Conservation (phyloP, 2,113 vertebrate genomes). For the Clupea harengus region DNA sequence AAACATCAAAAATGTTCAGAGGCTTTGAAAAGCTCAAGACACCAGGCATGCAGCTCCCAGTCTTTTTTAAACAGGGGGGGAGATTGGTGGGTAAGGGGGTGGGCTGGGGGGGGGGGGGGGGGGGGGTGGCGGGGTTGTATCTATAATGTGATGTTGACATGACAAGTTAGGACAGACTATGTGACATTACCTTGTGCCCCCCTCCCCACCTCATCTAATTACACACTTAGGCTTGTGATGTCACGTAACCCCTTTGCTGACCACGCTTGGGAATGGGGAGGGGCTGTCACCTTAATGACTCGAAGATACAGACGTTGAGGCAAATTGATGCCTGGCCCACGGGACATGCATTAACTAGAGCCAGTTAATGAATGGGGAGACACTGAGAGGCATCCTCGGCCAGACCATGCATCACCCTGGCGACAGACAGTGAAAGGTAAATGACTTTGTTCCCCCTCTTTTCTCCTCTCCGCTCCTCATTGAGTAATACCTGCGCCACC, state of each 20-base stretch:
- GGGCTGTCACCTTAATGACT: slow-evolving; percentile 39
- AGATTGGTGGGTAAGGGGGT: background rate
- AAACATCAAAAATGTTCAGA: slow-evolving; percentile 31
- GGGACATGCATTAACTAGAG: slow-evolving; percentile 42
- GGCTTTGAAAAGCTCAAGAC: slow-evolving; percentile 25
- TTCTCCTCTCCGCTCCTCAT: slow-evolving; percentile 12
- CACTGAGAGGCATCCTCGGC: slow-evolving; percentile 40
- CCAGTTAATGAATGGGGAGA: slow-evolving; percentile 46
- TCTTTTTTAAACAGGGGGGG: background rate
- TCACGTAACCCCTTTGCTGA: slow-evolving; percentile 26
- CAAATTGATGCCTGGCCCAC: slow-evolving; percentile 33
- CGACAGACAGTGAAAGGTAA: slow-evolving; percentile 29
- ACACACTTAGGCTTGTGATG: slow-evolving; percentile 26
- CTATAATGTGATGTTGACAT: slow-evolving; percentile 14
- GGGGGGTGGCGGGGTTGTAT: background rate
- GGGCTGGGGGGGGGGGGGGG: background rate
- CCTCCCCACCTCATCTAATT: background rate
- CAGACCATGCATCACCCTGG: slow-evolving; percentile 32
- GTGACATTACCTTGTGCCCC: slow-evolving; percentile 15
- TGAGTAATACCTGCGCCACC: slow-evolving; percentile 31
- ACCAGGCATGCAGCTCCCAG: background rate
- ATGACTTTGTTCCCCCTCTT: background rate
- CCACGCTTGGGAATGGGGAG: slow-evolving; percentile 13
- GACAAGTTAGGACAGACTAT: slow-evolving; percentile 2
- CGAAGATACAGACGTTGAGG: slow-evolving; percentile 34